Base-by-base conservation (phyloP, 2,113 vertebrate genomes). In the Menidia beryllina region DNA sequence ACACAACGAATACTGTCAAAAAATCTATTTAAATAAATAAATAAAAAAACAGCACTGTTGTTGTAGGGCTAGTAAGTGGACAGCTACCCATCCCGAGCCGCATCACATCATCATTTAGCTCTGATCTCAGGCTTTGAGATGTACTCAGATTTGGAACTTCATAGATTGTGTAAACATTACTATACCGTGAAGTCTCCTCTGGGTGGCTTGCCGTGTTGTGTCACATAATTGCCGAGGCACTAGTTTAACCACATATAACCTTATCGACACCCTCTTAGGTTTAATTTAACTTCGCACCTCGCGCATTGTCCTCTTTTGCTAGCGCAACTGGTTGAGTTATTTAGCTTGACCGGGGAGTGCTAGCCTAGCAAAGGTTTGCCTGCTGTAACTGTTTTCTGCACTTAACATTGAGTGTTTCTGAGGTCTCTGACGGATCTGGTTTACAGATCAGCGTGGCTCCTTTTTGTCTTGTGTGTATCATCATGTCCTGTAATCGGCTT, bases 401-500 rank as follows among this genome's bases (percentile, higher is more conserved):
- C 17, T 13, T 51, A 26, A 25, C 20, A 38, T 48, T 55, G 3
- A 38, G 20, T 54, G 50, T 20, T 0, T 3, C 26, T 14, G 27
- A 23, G 21, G 51, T 68, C 17, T 24, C 14, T 52, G 4, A 30
- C 0, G 15, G 26, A 7, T 21, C 39, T 24, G 34, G 0, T n/a
- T 1, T 58, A 26, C 41, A 1, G 27, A 4, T 45, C 39, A 30
- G 6, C 21, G 53, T 56, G 19, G 20, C 12, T 49, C n/a, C 53
- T 38, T 15, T 69, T 45, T 13, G 43, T 54, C 52, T 50, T n/a
- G 15, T 62, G 64, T 72, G 62, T 67, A 55, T 84, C 55, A 82
- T 74, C 73, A 56, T 76, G 73, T 62, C 57, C 49, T 38, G 19
- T 89, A 88, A 90, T 89, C 84, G 69, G 74, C 82, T 91, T 89